Conservation (phyloP, 2,797 vertebrate species). For the Taenioides sp. region DNA sequence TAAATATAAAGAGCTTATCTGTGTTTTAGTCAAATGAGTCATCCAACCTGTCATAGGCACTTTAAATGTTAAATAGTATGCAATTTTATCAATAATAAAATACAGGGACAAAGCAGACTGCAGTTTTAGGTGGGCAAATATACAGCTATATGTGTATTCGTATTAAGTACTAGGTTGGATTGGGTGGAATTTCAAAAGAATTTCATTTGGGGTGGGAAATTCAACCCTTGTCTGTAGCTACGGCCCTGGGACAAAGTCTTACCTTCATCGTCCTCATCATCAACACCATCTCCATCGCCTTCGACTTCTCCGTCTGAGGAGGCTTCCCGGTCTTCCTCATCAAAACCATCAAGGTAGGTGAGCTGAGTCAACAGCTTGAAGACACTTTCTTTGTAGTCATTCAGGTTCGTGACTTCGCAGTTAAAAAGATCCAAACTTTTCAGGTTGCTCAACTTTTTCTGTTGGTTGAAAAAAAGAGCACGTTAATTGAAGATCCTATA, state of each 20-base stretch:
- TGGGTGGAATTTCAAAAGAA: too few species aligned
- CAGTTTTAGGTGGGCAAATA: too few species aligned
- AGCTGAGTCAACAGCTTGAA: conserved; percentile 91
- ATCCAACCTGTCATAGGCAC: too few species aligned
- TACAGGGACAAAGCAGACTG: too few species aligned
- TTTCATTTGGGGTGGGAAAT: too few species aligned
- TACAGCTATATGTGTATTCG: too few species aligned
- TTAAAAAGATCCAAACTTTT: conserved; percentile 94
- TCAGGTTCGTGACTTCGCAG: conserved; percentile 93
- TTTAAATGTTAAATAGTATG: neutral
- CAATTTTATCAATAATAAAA: neutral
- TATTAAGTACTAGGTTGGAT: too few species aligned
- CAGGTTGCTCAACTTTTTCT: conserved; percentile 92
- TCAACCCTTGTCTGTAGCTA: too few species aligned
- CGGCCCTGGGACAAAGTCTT: conserved; percentile 31
- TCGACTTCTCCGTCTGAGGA: conserved; percentile 89
- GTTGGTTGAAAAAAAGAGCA: conserved; percentile 29
- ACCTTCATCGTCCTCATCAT: conserved; percentile 86
- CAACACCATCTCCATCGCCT: conserved; percentile 80
- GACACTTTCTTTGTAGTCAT: conserved; percentile 91
- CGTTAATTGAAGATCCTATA: neutral
- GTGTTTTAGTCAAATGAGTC: too few species aligned
- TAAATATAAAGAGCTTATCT: too few species aligned
- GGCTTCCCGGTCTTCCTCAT: conserved; percentile 86
- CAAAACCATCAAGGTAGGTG: conserved; percentile 90